Percentiles rank a stretch among this genome's conserved stretches.
phyloP scores from a whole-genome alignment of 1,140 invertebrate genomes.

The Drosophila micromelanica region DNA sequence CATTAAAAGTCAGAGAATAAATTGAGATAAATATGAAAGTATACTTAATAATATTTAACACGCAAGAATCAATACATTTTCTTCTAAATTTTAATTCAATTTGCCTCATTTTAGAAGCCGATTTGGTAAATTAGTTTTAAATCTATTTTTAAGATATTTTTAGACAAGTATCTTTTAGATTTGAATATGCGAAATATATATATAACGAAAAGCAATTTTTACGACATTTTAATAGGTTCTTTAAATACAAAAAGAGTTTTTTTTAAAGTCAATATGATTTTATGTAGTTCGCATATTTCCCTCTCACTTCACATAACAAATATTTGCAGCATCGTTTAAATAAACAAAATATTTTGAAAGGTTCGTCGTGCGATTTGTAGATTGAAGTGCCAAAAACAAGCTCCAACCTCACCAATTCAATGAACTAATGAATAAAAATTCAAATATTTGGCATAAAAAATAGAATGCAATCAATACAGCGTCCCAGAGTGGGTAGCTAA shows the following conservation, averaged over 20 bases:
- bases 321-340: conserved; percentile 19
- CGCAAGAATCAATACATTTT: too few relatives aligned
- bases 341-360: conserved; percentile 10
- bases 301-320: conserved; percentile 29
- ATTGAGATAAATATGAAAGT: background rate
- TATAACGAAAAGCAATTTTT: too few relatives aligned
- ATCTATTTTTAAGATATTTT: too few relatives aligned
- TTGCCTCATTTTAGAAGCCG: too few relatives aligned
- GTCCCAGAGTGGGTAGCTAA: conserved; percentile 5
- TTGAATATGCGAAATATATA: too few relatives aligned
- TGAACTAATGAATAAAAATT: conserved; percentile 67
- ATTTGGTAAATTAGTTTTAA: too few relatives aligned
- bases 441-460: conserved; percentile 49
- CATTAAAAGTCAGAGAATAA: conserved; percentile 15
- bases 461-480: conserved; percentile 67
- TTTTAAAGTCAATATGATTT: background rate
- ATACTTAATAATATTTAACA: background rate
- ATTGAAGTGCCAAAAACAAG: conserved; percentile 24
- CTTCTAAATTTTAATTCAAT: too few relatives aligned
- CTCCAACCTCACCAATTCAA: conserved; percentile 22
- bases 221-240: background rate
- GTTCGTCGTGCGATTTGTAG: conserved; percentile 24
- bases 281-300: background rate
- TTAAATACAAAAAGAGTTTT: too few relatives aligned
- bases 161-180: too few relatives aligned